Conservation (phyloP, 2,888 invertebrate species). For the Sesia apiformis region DNA sequence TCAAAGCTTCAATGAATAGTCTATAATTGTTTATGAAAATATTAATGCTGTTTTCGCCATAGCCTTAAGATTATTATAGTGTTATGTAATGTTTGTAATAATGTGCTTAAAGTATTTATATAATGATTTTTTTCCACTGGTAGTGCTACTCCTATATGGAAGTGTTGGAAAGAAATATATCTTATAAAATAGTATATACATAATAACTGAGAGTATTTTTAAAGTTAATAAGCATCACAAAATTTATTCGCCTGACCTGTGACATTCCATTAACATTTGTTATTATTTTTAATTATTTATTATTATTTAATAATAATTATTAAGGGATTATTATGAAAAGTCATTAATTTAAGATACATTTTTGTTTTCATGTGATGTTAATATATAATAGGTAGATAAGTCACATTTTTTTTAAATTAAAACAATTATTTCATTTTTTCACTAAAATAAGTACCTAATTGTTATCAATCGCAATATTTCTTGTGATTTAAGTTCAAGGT, state of each 20-base stretch:
- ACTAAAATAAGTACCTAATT: background rate
- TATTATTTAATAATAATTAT: background rate
- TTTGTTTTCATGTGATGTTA: background rate
- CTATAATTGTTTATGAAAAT: no score
- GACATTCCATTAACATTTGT: conserved; percentile 40
- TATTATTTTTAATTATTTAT: background rate
- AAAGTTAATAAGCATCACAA: conserved; percentile 38
- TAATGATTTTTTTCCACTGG: background rate
- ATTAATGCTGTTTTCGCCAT: no score
- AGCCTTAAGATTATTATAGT: conserved; percentile 13
- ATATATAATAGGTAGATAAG: background rate
- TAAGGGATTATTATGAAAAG: background rate
- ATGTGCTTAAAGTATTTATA: conserved; percentile 2
- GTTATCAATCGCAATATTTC: background rate
- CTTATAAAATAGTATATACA: conserved; percentile 15
- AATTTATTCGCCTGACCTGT: conserved; percentile 21
- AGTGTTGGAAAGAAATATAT: conserved; percentile 36
- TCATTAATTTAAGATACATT: background rate
- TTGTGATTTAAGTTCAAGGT: background rate
- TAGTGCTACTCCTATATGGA: conserved; percentile 43
- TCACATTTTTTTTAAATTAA: background rate
- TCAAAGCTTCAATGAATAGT: no score
- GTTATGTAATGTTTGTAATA: conserved; percentile 13
- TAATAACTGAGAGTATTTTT: conserved; percentile 34
- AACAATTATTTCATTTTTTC: background rate